Percentiles rank a stretch among this genome's conserved stretches.
These are phyloP conservation scores for Odontomyia ornata DNA, from an alignment of 2,888 invertebrate species.

Conservation along the genomic window DNA sequence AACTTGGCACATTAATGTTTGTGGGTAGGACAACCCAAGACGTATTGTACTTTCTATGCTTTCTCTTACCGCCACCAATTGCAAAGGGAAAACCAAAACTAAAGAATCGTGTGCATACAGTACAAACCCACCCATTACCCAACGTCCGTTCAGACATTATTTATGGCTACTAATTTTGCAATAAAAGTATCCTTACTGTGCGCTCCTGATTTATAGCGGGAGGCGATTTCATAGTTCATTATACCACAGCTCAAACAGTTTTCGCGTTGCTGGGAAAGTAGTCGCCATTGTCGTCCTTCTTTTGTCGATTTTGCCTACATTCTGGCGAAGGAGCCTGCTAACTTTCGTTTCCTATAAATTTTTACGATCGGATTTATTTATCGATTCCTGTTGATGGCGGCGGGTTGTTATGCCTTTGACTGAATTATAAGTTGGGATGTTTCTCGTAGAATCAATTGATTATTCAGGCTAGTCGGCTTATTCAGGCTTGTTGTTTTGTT, in stretches of 20 bases:
- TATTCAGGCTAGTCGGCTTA: no score
- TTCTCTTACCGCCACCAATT: not conserved
- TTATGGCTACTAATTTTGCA: constrained; percentile 45
- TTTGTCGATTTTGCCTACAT: no score
- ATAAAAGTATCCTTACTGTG: constrained; percentile 43
- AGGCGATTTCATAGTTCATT: constrained; percentile 42
- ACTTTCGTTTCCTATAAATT: no score
- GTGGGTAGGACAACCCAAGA: not conserved
- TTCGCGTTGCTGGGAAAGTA: not conserved
- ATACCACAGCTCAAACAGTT: constrained; percentile 36
- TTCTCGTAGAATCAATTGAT: no score
- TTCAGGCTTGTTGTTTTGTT: no score
- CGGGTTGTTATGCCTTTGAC: no score
- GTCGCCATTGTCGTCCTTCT: no score
- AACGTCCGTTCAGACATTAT: constrained; percentile 38
- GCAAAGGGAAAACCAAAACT: not conserved
- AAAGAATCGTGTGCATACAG: no score
- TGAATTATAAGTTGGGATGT: no score
- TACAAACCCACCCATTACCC: not conserved
- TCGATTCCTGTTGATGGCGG: no score
- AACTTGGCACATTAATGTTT: not conserved
- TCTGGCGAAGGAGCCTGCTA: no score
- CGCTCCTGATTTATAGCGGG: constrained; percentile 33
- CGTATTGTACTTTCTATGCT: not conserved
- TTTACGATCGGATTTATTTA: no score